Evolutionary conservation across 2,113 vertebrate genomes (phyloP), one percentile per base, ranked within the genome.

Genomic region (Epinephelus lanceolatus): DNA sequence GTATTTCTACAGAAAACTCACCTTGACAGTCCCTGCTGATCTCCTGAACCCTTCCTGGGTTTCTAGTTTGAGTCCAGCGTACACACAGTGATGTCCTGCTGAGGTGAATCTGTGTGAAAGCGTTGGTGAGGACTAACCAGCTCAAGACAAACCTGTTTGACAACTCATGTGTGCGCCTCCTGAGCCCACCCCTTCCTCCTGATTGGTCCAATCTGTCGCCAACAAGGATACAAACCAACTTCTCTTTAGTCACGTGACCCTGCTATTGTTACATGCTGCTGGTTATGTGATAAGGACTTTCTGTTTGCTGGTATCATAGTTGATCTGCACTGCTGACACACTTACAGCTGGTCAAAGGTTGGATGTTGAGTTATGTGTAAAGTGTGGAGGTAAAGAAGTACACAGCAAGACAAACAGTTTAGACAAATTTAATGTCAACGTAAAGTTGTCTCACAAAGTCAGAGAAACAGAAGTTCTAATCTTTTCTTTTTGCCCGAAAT

Each of bases 141-240:
- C 81, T 67, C 76, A 83, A 81, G 91, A 76, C 74, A 71, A 94
- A 95, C 95, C 92, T 94, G 95, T 95, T 81, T 90, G 84, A 94
- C 90, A 90, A 89, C 87, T 88, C 76, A 55, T 60, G 71, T 62
- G 80, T 59, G 78, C 76, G 47, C 51, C 27, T 82, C 63, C 57
- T 84, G 62, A 78, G 60, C 52, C 92, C 81, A 80, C 89, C 91
- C 80, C 89, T 55, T 65, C 40, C 66, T 59, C 1, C 70, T 37
- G 68, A 86, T 84, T 89, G 83, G 89, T 18, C 91, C 90, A 71
- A 56, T 78, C 66, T 49, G 18, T 63, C 21, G 49, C 40, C 45
- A 37, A 68, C 47, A 78, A 90, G 89, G 87, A 92, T 89, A 55
- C 17, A 37, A 33, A 47, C 21, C 7, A 45, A 27, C 62, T 69